Evolutionary conservation across 64 coral and sea anemone genomes (phyloP), one percentile per base, ranked within the genome.

Genomic region (Montipora foliosa): DNA sequence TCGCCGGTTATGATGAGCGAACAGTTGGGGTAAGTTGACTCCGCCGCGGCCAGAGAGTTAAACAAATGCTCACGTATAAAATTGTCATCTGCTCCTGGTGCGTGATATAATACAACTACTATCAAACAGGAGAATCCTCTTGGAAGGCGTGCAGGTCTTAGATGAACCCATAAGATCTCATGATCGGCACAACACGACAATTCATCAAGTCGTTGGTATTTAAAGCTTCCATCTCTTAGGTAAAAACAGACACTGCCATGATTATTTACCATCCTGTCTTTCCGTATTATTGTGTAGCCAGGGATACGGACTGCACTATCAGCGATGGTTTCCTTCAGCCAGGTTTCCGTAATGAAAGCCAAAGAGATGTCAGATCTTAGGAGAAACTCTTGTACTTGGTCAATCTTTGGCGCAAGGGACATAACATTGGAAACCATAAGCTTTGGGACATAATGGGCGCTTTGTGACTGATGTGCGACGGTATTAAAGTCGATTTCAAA

Each of bases 281-380:
- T 47, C 25, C 87, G 87, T 45, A 89, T 10, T 8, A 77, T 48
- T 13, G 74, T 17, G 60, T 49, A 89, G 49, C 74, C 87, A 15
- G 87, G 87, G 55, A 89, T 89, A 75, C 76, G 49, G 50, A 89
- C 21, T 68, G 69, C 83, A 67, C 59, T 46, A 45, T 88, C 88
- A 47, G 88, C 24, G 14, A 90, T 67, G 14, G 50, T 52, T 37
- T 58, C 52, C 61, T 61, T 90, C 17, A 90, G 20, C 88, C 88
- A 90, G 49, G 88, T 78, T 90, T 90, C 88, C 53, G 88, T 90
- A 22, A 79, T 90, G 79, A 90, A 79, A 57, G 59, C 88, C 44
- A 90, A 52, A 79, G 44, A 46, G 10, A 79, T 47, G 24, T 90
- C 50, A 16, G 55, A 78, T 4, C 88, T 15, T 8, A 78, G 19